phyloP scores from a whole-genome alignment of 2,888 invertebrate genomes.

The Microplitis deprimator region DNA sequence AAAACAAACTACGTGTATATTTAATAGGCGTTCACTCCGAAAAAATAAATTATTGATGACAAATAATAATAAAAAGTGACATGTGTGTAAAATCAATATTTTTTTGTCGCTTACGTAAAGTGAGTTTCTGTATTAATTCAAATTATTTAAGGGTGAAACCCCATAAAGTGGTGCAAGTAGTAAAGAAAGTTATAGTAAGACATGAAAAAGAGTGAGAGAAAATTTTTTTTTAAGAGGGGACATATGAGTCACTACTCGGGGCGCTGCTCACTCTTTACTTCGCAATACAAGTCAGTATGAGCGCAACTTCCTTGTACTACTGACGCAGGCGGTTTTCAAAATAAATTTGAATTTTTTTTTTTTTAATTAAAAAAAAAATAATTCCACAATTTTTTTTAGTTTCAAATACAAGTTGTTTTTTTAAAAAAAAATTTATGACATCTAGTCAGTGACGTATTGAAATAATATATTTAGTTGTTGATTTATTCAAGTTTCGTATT shows the following conservation, averaged over 20 bases:
- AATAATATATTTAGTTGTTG: not conserved
- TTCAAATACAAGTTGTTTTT: not conserved
- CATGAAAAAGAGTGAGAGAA: not conserved
- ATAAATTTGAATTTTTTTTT: not conserved
- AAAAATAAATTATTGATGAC: too few species aligned
- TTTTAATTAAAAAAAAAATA: too few species aligned
- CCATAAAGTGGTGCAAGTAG: not conserved
- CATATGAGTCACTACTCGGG: constrained; percentile 39
- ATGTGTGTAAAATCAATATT: too few species aligned
- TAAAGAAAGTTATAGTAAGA: not conserved
- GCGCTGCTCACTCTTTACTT: constrained; percentile 21
- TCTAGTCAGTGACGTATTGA: not conserved
- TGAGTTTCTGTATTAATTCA: too few species aligned
- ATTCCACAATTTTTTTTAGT: too few species aligned
- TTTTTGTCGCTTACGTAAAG: too few species aligned
- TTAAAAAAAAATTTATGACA: not conserved
- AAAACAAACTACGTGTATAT: too few species aligned
- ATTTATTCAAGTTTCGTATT: not conserved
- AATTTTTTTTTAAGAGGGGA: not conserved
- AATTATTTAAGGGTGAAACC: not conserved
- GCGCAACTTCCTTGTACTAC: constrained; percentile 37
- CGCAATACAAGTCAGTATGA: constrained; percentile 38
- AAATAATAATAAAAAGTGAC: too few species aligned
- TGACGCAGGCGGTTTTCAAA: constrained; percentile 18
- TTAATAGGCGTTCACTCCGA: too few species aligned